phyloP scores from a whole-genome alignment of 2,888 invertebrate species.

The Mythimna albipuncta region DNA sequence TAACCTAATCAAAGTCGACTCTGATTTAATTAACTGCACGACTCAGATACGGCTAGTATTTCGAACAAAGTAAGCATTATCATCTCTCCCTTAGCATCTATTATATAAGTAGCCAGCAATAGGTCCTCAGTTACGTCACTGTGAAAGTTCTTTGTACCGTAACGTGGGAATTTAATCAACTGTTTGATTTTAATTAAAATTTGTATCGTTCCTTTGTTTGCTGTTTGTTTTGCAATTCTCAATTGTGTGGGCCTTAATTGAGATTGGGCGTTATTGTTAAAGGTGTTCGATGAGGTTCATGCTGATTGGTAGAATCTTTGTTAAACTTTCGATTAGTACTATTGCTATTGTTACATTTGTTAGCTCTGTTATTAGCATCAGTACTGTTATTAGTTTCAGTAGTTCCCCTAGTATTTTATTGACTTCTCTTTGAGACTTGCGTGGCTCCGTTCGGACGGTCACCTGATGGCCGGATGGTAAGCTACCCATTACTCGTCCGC shows the following conservation, averaged over 20 bases:
- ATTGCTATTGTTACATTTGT: constrained; percentile 5
- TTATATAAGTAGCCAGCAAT: constrained; percentile 45
- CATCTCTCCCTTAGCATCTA: constrained; percentile 26
- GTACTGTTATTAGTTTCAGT: not conserved
- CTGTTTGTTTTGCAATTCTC: constrained; percentile 41
- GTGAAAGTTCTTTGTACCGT: constrained; percentile 53
- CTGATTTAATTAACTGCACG: constrained; percentile 53
- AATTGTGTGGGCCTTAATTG: constrained; percentile 25
- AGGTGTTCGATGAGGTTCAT: constrained; percentile 18
- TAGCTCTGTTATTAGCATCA: not conserved
- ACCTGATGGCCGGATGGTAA: too few species aligned
- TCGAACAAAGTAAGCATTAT: constrained; percentile 33
- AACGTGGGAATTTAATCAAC: constrained; percentile 59
- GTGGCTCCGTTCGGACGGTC: too few species aligned
- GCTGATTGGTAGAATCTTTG: not conserved
- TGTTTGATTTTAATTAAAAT: constrained; percentile 61
- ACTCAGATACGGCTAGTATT: constrained; percentile 28
- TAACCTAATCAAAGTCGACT: constrained; percentile 35
- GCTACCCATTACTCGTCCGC: too few species aligned
- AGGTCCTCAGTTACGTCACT: constrained; percentile 36
- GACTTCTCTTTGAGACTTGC: too few species aligned
- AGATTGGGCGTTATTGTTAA: constrained; percentile 12
- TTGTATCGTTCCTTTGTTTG: constrained; percentile 54
- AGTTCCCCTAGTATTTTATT: not conserved
- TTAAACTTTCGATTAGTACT: constrained; percentile 11